These are phyloP conservation scores for Parapristionchus giblindavisi DNA, from an alignment of 2,888 invertebrate genomes.

Conservation along the genomic window DNA sequence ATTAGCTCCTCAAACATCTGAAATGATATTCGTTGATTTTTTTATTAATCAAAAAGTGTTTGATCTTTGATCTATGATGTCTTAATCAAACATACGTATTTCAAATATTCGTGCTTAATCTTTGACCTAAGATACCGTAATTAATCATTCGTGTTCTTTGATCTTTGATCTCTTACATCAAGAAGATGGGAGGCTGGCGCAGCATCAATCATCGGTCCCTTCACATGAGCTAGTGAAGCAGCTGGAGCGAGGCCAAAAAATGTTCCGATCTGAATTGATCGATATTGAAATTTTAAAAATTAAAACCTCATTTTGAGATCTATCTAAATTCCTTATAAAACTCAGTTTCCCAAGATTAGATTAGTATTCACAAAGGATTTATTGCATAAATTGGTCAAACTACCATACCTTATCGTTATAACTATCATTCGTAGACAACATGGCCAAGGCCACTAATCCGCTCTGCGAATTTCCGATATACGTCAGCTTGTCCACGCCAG, in stretches of 20 bases:
- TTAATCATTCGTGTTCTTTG: neutral
- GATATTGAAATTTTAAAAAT: too few species aligned
- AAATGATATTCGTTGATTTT: neutral
- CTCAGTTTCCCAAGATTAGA: too few species aligned
- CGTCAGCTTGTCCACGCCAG: constrained; percentile 15
- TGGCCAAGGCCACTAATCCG: constrained; percentile 20
- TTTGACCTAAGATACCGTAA: neutral
- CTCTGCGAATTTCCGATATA: constrained; percentile 36
- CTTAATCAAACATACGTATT: neutral
- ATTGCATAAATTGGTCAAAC: neutral
- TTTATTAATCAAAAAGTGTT: neutral
- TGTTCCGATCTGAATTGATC: constrained; percentile 59
- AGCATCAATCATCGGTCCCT: constrained; percentile 60
- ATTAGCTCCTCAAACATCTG: constrained; percentile 21
- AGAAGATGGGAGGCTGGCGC: constrained; percentile 28
- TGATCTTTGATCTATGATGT: neutral
- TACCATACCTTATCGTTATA: constrained; percentile 26
- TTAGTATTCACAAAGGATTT: too few species aligned
- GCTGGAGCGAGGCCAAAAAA: constrained; percentile 69
- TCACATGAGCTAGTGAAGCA: constrained; percentile 67
- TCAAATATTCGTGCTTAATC: neutral
- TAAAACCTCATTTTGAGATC: too few species aligned
- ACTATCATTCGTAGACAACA: constrained; percentile 24
- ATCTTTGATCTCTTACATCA: neutral
- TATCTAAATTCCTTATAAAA: too few species aligned